Conservation (phyloP, 1,140 invertebrate species). For the Ceratina australensis region DNA sequence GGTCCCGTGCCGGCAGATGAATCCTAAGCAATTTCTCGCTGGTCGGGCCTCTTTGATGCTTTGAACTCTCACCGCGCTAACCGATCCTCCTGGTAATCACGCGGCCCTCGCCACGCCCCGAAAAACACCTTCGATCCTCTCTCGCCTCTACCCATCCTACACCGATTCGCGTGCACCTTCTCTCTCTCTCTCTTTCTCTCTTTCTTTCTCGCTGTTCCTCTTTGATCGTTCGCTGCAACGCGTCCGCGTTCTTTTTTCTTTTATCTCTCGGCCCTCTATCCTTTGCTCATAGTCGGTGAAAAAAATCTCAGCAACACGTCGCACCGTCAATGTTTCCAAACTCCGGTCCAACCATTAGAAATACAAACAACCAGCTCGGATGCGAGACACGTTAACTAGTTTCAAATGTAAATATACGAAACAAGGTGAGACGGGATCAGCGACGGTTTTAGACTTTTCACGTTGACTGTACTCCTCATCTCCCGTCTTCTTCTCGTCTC, state of each 20-base stretch:
- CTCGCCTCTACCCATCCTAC: constrained; percentile 10
- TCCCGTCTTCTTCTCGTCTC: background rate
- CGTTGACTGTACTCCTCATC: background rate
- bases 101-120: constrained; percentile 77
- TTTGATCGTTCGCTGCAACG: background rate
- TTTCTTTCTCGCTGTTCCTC: constrained; percentile 20
- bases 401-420: too few species aligned
- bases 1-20: constrained; percentile 71
- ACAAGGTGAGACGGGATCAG: too few species aligned
- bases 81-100: constrained; percentile 79
- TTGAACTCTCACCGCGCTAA: constrained; percentile 79
- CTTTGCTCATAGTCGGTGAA: background rate
- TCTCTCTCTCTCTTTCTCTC: constrained; percentile 25
- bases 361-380: too few species aligned
- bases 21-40: constrained; percentile 79
- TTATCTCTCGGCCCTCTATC: background rate
- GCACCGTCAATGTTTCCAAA: too few species aligned
- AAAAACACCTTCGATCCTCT: constrained; percentile 77
- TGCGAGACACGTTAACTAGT: too few species aligned
- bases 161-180: constrained; percentile 20
- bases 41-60: constrained; percentile 78
- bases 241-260: background rate
- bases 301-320: too few species aligned
- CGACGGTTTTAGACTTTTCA: too few species aligned
- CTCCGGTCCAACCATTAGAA: too few species aligned